Evolutionary conservation across 1,140 invertebrate genomes (phyloP), one percentile per base, ranked within the genome.

Genomic region (Cyphomyrmex costatus): DNA sequence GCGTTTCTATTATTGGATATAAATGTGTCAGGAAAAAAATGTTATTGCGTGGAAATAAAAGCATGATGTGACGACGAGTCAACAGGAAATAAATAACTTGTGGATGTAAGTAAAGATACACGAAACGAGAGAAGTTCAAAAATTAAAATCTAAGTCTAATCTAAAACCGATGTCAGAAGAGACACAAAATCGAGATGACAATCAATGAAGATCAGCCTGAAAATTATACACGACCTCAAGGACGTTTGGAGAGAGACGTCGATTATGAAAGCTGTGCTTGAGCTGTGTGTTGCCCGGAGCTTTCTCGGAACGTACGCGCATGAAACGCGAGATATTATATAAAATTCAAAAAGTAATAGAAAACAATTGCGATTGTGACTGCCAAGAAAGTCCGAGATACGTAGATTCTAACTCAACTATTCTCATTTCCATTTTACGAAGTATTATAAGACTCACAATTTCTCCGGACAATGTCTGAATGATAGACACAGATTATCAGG

Each of bases 351-450:
- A 8, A 70, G 16, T 4, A 80, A 19, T 16, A 36, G 24, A 16
- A 58, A 80, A 56, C 46, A 10, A 19, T 61, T 51, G 46, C 36
- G 76, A 58, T 78, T 42, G 10, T 10, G 49, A 86, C 51, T 46
- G 49, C 78, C 66, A 61, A 63, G 85, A 85, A 74, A 85, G 51
- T 73, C 66, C 6, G 65, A 70, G 14, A 66, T 10, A 71, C 16
- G 14, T 24, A 33, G 7, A 56, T 14, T 27, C 30, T 21, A 30
- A 85, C 16, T 56, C 10, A 0, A 65, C 14, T n/a, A 12, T 78
- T 49, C 19, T 42, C 46, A 42, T 63, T 78, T 60, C 12, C 24
- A 33, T 78, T 79, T 68, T 49, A 80, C 46, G 2, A 68, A 30
- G n/a, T 79, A 42, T 10, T 42, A 8, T 8, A 79, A 65, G 19